phyloP scores from a whole-genome alignment of 2,888 invertebrate genomes.

The Cerceris rybyensis region DNA sequence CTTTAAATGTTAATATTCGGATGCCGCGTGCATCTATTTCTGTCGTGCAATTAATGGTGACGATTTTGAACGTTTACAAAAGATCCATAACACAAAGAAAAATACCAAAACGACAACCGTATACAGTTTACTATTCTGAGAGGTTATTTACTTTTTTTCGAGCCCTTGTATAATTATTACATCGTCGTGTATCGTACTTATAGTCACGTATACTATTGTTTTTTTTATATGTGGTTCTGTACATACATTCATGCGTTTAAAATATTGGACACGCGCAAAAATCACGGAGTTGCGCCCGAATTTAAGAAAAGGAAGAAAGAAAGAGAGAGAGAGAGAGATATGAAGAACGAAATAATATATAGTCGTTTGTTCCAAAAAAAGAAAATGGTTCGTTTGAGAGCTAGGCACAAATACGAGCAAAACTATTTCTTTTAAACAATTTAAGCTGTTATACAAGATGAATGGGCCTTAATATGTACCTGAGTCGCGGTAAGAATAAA shows the following conservation, averaged over 20 bases:
- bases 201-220: constrained; percentile 68
- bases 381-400: constrained; percentile 43
- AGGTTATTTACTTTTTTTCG: constrained; percentile 68
- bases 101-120: constrained; percentile 63
- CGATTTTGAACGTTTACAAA: constrained; percentile 66
- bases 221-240: constrained; percentile 70
- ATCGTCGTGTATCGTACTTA: constrained; percentile 67
- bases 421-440: constrained; percentile 58
- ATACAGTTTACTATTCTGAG: constrained; percentile 69
- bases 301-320: constrained; percentile 23
- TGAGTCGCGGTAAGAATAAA: constrained; percentile 75
- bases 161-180: constrained; percentile 69
- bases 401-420: constrained; percentile 43
- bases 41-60: constrained; percentile 68
- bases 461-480: constrained; percentile 79
- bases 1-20: constrained; percentile 66
- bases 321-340: background rate
- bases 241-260: constrained; percentile 65
- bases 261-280: constrained; percentile 61
- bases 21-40: constrained; percentile 69
- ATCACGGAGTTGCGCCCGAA: constrained; percentile 58
- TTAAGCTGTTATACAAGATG: constrained; percentile 67
- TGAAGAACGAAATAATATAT: constrained; percentile 40
- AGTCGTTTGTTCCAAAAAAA: constrained; percentile 25
- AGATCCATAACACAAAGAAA: constrained; percentile 57